Conservation (phyloP, 2,888 invertebrate species). For the Sphaeridia pumilis region DNA sequence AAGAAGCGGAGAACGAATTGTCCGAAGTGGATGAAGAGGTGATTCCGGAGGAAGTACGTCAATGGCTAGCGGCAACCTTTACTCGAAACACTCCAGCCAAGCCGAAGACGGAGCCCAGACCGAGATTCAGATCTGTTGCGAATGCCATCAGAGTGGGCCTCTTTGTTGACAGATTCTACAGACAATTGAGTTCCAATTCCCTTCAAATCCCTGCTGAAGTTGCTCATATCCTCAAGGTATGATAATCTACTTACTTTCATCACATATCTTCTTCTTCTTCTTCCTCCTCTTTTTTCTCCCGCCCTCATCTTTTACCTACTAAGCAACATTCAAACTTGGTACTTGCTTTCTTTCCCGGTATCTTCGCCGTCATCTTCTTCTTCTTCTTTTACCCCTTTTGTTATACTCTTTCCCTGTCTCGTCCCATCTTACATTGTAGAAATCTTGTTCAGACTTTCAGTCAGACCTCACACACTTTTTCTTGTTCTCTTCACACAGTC, state of each 20-base stretch:
- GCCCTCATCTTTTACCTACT: background rate
- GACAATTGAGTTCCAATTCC: slow-evolving; percentile 51
- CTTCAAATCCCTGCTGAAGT: slow-evolving; percentile 78
- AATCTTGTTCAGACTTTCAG: too few relatives aligned
- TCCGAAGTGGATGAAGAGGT: slow-evolving; percentile 94
- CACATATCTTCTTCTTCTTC: background rate
- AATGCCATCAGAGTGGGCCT: slow-evolving; percentile 93
- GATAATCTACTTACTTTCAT: slow-evolving; percentile 1
- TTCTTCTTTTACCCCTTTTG: too few relatives aligned
- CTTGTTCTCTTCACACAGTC: too few relatives aligned
- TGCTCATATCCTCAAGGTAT: slow-evolving; percentile 71
- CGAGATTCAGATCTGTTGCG: slow-evolving; percentile 83
- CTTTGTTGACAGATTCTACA: slow-evolving; percentile 87
- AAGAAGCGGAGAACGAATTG: slow-evolving; percentile 87
- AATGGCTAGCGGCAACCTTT: slow-evolving; percentile 93
- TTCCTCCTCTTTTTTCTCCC: background rate
- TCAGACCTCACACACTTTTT: too few relatives aligned
- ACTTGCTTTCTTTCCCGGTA: too few relatives aligned
- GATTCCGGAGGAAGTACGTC: slow-evolving; percentile 88
- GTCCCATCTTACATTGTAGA: too few relatives aligned
- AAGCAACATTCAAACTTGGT: too few relatives aligned
- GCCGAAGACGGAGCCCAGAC: slow-evolving; percentile 47
- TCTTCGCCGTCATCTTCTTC: too few relatives aligned
- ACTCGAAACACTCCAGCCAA: slow-evolving; percentile 70
- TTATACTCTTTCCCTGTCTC: too few relatives aligned